These are phyloP conservation scores for Spicauda simplicius DNA, from an alignment of 2,888 invertebrate genomes.

Conservation along the genomic window DNA sequence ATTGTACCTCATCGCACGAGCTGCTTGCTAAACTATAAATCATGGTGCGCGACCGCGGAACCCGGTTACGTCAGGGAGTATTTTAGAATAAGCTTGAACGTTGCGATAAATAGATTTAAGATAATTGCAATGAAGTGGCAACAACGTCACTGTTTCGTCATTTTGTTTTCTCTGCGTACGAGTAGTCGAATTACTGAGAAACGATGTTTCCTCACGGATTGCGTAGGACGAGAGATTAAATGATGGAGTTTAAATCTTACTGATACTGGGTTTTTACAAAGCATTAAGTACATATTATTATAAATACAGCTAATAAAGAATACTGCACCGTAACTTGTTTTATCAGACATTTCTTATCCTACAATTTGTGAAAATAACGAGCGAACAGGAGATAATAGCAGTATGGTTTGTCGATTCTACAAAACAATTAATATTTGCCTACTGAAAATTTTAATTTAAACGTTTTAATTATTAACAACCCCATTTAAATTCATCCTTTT, in stretches of 20 bases:
- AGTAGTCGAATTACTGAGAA: not conserved
- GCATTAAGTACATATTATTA: no score
- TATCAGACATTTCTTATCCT: no score
- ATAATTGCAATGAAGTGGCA: constrained; percentile 1
- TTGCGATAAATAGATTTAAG: constrained; percentile 6
- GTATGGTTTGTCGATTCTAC: no score
- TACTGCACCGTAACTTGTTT: no score
- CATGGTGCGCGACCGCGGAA: not conserved
- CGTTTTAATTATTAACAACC: no score
- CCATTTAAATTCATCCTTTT: not conserved
- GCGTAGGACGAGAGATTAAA: not conserved
- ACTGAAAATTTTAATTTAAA: no score
- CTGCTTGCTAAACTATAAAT: constrained; percentile 10
- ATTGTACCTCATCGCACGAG: not conserved
- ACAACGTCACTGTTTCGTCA: not conserved
- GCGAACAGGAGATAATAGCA: no score
- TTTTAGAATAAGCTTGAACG: constrained; percentile 4
- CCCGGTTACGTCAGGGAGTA: constrained; percentile 17
- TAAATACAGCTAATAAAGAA: no score
- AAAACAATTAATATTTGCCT: no score
- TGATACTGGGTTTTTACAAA: no score
- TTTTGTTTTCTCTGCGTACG: not conserved
- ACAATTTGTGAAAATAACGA: no score
- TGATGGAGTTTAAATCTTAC: no score
- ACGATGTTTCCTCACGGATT: not conserved